Percentiles rank a stretch among this genome's conserved stretches.
These are phyloP conservation scores for Alviniconcha strummeri DNA, from an alignment of 2,888 invertebrate genomes.

Conservation along the genomic window DNA sequence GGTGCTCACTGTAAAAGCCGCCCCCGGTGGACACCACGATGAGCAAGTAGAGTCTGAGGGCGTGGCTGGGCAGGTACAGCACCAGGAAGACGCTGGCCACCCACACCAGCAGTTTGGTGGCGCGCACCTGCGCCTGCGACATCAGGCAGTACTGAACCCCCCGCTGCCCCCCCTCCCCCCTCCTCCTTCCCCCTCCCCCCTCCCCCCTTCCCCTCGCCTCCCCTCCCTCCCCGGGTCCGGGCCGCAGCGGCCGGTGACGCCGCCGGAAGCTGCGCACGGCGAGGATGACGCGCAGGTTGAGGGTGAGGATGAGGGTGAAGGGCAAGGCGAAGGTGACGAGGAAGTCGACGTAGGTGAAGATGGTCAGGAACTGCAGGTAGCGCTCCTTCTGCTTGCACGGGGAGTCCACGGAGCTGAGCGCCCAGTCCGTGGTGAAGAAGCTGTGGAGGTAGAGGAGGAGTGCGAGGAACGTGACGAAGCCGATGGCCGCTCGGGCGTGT, in stretches of 20 bases:
- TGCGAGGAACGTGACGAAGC: conserved; percentile 45
- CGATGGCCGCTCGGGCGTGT: conserved; percentile 47
- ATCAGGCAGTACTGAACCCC: conserved; percentile 40
- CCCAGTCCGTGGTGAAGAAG: conserved; percentile 52
- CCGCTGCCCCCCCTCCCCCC: neutral
- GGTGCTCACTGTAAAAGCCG: conserved; percentile 30
- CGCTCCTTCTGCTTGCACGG: conserved; percentile 33
- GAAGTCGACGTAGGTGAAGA: conserved; percentile 59
- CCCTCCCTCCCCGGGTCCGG: neutral
- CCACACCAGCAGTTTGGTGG: conserved; percentile 61
- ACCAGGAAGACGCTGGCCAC: conserved; percentile 64
- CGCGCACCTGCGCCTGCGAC: conserved; percentile 54
- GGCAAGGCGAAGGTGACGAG: conserved; percentile 57
- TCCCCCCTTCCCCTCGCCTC: conserved; percentile 8
- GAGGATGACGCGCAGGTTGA: conserved; percentile 50
- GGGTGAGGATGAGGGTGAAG: conserved; percentile 51
- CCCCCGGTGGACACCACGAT: conserved; percentile 42
- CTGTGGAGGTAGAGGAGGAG: conserved; percentile 59
- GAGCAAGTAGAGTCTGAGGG: conserved; percentile 55
- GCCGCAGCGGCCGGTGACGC: neutral
- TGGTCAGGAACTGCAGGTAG: conserved; percentile 44
- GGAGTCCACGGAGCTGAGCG: conserved; percentile 38
- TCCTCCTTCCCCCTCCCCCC: neutral
- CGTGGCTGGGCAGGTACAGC: conserved; percentile 65
- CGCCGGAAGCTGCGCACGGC: conserved; percentile 37